These are phyloP conservation scores for Centropristis striata DNA, from an alignment of 2,113 vertebrate genomes.

Conservation along the genomic window DNA sequence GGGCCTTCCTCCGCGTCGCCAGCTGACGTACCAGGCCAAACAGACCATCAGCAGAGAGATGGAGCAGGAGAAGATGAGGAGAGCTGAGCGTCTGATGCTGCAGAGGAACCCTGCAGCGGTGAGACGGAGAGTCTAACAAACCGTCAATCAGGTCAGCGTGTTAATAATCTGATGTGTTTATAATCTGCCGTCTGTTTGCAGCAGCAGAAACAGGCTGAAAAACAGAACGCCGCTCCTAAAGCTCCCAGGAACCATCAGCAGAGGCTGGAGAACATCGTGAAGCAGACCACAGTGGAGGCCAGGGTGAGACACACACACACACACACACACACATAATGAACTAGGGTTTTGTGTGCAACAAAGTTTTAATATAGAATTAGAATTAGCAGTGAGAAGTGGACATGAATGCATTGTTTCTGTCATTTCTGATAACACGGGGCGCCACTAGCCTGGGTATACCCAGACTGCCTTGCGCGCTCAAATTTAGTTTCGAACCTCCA, in stretches of 20 bases:
- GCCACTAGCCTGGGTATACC: no score
- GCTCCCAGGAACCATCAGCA: slow-evolving; percentile 85
- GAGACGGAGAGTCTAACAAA: slow-evolving; percentile 24
- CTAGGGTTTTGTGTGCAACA: no score
- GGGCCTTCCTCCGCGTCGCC: slow-evolving; percentile 88
- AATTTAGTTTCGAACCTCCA: no score
- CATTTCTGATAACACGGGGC: no score
- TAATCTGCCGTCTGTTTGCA: slow-evolving; percentile 14
- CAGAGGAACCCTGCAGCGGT: slow-evolving; percentile 78
- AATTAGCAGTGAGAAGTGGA: background rate
- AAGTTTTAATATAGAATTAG: no score
- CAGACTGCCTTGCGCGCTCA: no score
- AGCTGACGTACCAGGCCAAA: slow-evolving; percentile 95
- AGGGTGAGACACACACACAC: slow-evolving; percentile 84
- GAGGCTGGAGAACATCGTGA: slow-evolving; percentile 89
- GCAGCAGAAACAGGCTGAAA: slow-evolving; percentile 48
- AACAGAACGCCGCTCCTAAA: slow-evolving; percentile 55
- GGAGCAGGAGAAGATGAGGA: slow-evolving; percentile 95
- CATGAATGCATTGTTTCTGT: background rate
- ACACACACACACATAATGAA: background rate
- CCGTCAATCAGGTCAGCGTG: background rate
- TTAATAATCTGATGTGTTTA: slow-evolving; percentile 14
- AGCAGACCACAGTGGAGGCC: slow-evolving; percentile 82
- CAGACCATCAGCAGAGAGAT: slow-evolving; percentile 96
- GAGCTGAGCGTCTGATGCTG: slow-evolving; percentile 86